These are phyloP conservation scores for Saxicola maurus DNA, from an alignment of 2,797 vertebrate genomes.

Conservation along the genomic window DNA sequence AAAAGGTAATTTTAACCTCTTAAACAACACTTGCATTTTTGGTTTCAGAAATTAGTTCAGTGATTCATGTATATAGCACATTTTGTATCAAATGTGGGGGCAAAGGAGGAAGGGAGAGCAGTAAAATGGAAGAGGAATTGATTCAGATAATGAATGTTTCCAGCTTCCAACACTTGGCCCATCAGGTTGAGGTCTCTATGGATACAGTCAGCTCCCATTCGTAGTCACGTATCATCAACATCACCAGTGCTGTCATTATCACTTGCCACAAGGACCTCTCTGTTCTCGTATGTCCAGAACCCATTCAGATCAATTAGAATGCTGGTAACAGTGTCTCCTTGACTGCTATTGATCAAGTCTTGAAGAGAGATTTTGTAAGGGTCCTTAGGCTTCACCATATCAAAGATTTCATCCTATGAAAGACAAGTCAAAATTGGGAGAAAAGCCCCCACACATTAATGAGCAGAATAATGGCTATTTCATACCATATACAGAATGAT, in stretches of 20 bases:
- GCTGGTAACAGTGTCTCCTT: constrained; percentile 95
- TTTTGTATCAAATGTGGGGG: not conserved
- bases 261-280: constrained; percentile 92
- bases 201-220: not conserved
- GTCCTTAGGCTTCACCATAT: constrained; percentile 98
- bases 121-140: constrained; percentile 16
- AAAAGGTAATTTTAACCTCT: not conserved
- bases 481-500: not conserved
- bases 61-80: not conserved
- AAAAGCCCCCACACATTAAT: not conserved
- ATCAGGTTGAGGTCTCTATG: not conserved
- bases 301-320: constrained; percentile 98
- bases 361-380: constrained; percentile 94
- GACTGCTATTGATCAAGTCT: constrained; percentile 94
- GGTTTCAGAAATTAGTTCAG: not conserved
- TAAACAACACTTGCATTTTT: not conserved
- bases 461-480: not conserved
- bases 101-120: not conserved
- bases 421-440: not conserved
- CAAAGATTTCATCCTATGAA: constrained; percentile 94
- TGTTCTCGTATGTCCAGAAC: constrained; percentile 98
- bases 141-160: constrained; percentile 3
- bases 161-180: constrained; percentile 2
- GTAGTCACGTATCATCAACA: constrained; percentile 83
- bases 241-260: constrained; percentile 82